phyloP scores from a whole-genome alignment of 2,113 vertebrate species.

The Mesocricetus auratus region DNA sequence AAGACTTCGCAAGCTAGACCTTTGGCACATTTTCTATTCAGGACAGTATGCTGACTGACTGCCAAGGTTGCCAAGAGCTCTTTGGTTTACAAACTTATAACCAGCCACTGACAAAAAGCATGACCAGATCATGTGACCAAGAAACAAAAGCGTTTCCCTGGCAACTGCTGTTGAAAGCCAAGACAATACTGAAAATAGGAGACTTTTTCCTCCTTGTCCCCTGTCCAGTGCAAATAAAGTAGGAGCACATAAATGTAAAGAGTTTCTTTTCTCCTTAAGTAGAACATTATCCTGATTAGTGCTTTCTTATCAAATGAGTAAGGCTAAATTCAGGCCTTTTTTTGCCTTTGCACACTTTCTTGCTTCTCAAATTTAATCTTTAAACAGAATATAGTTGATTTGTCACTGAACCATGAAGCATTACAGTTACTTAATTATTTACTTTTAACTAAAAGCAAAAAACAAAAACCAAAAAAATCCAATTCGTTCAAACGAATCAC shows the following conservation, averaged over 20 bases:
- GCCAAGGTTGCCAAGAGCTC: conserved; percentile 60
- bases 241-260: conserved; percentile 6
- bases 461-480: background rate
- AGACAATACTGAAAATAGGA: conserved; percentile 42
- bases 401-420: conserved; percentile 57
- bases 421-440: conserved; percentile 54
- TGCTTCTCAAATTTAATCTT: conserved; percentile 58
- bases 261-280: conserved; percentile 24
- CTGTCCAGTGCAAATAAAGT: conserved; percentile 50
- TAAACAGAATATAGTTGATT: conserved; percentile 57
- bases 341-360: conserved; percentile 47
- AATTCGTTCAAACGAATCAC: background rate
- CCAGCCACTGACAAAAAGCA: conserved; percentile 60
- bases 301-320: conserved; percentile 34
- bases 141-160: conserved; percentile 45
- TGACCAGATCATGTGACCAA: conserved; percentile 62
- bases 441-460: conserved; percentile 40
- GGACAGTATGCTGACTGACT: conserved; percentile 23
- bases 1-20: conserved; percentile 36
- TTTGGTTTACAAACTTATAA: conserved; percentile 72
- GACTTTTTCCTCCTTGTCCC: conserved; percentile 30
- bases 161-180: conserved; percentile 48
- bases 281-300: conserved; percentile 28
- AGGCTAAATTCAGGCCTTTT: conserved; percentile 54
- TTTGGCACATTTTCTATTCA: conserved; percentile 44